These are phyloP conservation scores for Picus viridis DNA, from an alignment of 2,797 vertebrate genomes.

Conservation along the genomic window DNA sequence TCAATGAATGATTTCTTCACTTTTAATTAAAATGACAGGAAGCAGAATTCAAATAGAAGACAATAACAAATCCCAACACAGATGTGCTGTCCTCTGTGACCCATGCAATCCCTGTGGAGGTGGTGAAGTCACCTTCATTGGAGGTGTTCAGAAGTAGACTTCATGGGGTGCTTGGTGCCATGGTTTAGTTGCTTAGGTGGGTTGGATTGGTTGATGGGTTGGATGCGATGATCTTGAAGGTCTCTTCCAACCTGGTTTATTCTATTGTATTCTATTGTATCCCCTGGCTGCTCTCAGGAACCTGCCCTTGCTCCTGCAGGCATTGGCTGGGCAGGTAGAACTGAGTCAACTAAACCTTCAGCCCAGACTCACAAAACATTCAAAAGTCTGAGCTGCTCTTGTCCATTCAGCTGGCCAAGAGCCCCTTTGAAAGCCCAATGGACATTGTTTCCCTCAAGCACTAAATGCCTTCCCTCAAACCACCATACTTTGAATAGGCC, in stretches of 20 bases:
- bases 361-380: background rate
- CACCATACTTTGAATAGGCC: constrained; percentile 52
- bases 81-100: background rate
- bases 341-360: background rate
- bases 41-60: background rate
- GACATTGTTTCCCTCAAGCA: constrained; percentile 43
- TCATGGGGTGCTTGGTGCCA: too few species aligned
- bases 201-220: too few species aligned
- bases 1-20: background rate
- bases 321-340: background rate
- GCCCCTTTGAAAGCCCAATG: background rate
- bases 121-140: too few species aligned
- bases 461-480: constrained; percentile 38
- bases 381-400: background rate
- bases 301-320: background rate
- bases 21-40: background rate
- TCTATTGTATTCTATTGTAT: too few species aligned
- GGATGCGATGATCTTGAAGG: too few species aligned
- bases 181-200: too few species aligned
- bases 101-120: background rate
- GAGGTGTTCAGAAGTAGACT: too few species aligned
- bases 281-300: background rate
- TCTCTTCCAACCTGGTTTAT: too few species aligned
- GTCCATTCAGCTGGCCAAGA: background rate
- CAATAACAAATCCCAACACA: background rate